Conservation (phyloP, 2,797 vertebrate species). For the Phaenicophaeus curvirostris region DNA sequence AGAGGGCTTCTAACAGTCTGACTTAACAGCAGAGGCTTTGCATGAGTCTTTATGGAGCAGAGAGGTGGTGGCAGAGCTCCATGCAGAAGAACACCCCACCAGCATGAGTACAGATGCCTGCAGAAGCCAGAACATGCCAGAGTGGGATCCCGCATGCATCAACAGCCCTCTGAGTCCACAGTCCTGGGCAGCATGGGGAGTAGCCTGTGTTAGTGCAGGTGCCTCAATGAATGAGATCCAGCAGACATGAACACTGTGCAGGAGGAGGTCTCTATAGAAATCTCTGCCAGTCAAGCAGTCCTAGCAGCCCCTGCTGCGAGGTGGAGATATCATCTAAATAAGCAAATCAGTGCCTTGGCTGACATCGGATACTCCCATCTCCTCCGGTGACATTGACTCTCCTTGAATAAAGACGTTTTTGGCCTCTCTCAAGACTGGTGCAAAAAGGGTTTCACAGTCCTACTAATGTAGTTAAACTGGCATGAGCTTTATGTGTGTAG, state of each 20-base stretch:
- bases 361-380: neutral
- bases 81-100: neutral
- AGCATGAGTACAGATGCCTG: neutral
- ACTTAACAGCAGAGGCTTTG: neutral
- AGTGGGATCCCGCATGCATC: neutral
- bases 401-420: neutral
- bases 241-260: neutral
- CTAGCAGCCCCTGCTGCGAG: neutral
- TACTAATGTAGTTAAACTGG: neutral
- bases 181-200: fast-evolving
- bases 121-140: neutral
- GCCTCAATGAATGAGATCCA: neutral
- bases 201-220: neutral
- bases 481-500: neutral
- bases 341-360: neutral
- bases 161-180: fast-evolving
- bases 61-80: neutral
- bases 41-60: neutral
- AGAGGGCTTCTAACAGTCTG: neutral
- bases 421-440: neutral
- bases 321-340: neutral
- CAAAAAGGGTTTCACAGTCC: neutral
- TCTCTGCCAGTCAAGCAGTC: neutral
- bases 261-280: neutral
- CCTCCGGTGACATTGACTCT: no score